phyloP scores from a whole-genome alignment of 2,113 vertebrate genomes.

The Tragelaphus imberbis region DNA sequence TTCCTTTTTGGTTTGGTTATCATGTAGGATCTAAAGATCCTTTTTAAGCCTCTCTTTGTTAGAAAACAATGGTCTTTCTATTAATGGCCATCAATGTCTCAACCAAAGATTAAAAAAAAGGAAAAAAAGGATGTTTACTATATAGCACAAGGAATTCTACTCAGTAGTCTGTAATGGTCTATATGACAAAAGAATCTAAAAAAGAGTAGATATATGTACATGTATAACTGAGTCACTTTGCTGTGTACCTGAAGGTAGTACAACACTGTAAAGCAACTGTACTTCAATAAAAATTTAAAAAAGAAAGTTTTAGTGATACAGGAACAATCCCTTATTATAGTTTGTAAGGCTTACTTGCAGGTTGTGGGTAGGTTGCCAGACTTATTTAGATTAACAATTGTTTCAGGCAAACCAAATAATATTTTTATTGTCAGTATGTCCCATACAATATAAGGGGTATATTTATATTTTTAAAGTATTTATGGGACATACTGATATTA shows the following conservation, averaged over 20 bases:
- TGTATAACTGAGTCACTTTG: background rate
- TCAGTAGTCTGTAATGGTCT: background rate
- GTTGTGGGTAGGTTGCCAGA: background rate
- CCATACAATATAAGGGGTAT: background rate
- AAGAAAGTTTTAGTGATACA: background rate
- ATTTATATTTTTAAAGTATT: slow-evolving; percentile 13
- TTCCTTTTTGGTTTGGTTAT: background rate
- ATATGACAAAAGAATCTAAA: background rate
- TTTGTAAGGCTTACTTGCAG: background rate
- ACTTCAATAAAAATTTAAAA: background rate
- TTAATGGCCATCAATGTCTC: background rate
- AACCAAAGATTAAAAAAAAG: background rate
- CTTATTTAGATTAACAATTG: background rate
- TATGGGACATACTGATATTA: background rate
- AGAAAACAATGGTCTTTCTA: background rate
- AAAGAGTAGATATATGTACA: background rate
- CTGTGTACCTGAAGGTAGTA: background rate
- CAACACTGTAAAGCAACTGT: background rate
- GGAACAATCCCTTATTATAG: background rate
- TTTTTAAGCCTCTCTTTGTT: background rate
- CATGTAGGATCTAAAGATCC: background rate
- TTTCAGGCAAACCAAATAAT: background rate
- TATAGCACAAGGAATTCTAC: background rate
- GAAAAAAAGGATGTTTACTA: background rate
- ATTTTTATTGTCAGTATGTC: background rate